These are phyloP conservation scores for Siniperca chuatsi DNA, from an alignment of 2,113 vertebrate species.

Conservation along the genomic window DNA sequence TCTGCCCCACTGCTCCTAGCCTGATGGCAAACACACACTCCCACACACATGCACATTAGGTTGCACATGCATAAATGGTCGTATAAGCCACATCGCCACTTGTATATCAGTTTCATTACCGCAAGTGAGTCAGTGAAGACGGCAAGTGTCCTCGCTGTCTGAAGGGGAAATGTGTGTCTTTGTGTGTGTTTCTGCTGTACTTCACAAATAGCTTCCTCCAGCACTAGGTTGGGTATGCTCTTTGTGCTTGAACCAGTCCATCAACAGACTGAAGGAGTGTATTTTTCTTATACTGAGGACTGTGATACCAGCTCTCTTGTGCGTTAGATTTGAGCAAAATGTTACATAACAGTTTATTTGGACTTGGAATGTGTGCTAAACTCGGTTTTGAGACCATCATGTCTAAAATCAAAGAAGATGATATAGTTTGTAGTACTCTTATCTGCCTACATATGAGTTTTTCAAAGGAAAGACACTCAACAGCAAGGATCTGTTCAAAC, in stretches of 20 bases:
- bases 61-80: not conserved
- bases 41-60: not conserved
- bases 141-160: not conserved
- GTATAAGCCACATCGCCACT: not conserved
- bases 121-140: slow-evolving; percentile 14
- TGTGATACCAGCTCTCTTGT: not conserved
- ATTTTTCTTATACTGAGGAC: not conserved
- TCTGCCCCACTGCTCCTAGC: slow-evolving; percentile 37
- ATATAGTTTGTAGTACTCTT: no score
- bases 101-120: slow-evolving; percentile 35
- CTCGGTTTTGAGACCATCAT: not conserved
- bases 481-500: no score
- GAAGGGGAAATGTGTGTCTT: not conserved
- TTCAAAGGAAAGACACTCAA: no score
- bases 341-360: not conserved
- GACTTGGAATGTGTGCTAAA: not conserved
- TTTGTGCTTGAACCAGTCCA: not conserved
- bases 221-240: not conserved
- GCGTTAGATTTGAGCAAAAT: not conserved
- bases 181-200: not conserved
- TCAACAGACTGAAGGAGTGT: not conserved
- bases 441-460: not conserved
- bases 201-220: slow-evolving; percentile 11
- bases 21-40: slow-evolving; percentile 17
- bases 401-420: not conserved